A percentile compares a stretch with the other conserved stretches of the same genome.
Conservation (phyloP, 1,140 invertebrate species). For the Saccostrea glomerata region DNA sequence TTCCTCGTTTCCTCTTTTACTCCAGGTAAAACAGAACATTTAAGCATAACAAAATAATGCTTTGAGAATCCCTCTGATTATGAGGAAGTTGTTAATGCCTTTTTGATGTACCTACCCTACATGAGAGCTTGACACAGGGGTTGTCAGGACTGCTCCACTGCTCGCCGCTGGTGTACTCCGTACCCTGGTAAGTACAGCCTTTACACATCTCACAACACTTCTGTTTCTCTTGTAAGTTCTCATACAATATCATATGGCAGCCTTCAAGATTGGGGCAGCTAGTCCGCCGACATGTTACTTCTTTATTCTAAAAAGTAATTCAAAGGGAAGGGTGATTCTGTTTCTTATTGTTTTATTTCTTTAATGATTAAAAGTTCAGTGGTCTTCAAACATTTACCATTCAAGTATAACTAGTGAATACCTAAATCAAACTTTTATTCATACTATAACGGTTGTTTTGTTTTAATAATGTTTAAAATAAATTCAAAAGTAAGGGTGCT, state of each 20-base stretch:
- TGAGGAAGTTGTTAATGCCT: not conserved
- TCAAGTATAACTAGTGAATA: too few species aligned
- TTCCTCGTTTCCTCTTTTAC: too few species aligned
- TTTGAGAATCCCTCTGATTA: not conserved
- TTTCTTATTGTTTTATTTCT: not conserved
- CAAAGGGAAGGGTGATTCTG: not conserved
- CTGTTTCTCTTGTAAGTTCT: conserved; percentile 59
- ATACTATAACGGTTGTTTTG: too few species aligned
- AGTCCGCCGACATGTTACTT: conserved; percentile 66
- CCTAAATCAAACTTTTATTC: too few species aligned
- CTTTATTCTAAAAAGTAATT: conserved; percentile 40
- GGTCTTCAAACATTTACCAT: too few species aligned
- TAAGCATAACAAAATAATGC: too few species aligned
- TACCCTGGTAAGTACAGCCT: conserved; percentile 85
- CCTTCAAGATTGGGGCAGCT: conserved; percentile 69
- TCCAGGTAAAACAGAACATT: too few species aligned
- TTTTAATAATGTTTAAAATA: too few species aligned
- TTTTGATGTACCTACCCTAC: conserved; percentile 59
- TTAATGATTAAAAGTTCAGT: too few species aligned
- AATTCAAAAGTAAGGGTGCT: too few species aligned
- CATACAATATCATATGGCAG: conserved; percentile 71
- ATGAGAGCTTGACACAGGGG: conserved; percentile 83
- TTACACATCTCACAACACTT: conserved; percentile 74
- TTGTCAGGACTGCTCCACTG: conserved; percentile 87
- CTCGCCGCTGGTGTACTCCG: conserved; percentile 85